Conservation (phyloP, 1,140 invertebrate species). For the Bombus sibiricus region DNA sequence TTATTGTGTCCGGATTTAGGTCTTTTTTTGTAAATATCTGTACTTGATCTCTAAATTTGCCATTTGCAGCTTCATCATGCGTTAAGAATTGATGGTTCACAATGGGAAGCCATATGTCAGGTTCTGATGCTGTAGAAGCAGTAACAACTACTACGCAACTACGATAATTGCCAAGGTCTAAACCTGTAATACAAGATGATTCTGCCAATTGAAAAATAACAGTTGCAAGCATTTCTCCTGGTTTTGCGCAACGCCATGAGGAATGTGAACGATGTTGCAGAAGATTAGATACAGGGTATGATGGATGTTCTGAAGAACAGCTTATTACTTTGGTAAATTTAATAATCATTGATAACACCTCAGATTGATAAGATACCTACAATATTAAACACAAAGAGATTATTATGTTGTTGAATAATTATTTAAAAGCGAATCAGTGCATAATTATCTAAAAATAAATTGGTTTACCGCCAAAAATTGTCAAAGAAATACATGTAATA, state of each 20-base stretch:
- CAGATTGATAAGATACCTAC: neutral
- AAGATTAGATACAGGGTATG: conserved; percentile 76
- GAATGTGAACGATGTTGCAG: conserved; percentile 69
- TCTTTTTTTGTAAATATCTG: conserved; percentile 79
- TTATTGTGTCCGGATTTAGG: conserved; percentile 73
- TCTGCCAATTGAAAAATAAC: conserved; percentile 77
- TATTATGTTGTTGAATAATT: neutral
- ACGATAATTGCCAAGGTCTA: conserved; percentile 79
- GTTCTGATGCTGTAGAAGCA: conserved; percentile 73
- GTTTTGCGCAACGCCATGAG: conserved; percentile 78
- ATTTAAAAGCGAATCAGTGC: neutral
- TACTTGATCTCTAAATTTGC: conserved; percentile 78
- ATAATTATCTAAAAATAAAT: neutral
- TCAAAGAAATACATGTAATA: neutral
- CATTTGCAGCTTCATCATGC: conserved; percentile 77
- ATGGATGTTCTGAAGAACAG: conserved; percentile 78
- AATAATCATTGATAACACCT: conserved; percentile 73
- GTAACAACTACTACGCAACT: conserved; percentile 77
- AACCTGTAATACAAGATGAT: conserved; percentile 74
- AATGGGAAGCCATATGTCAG: conserved; percentile 78
- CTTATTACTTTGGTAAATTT: conserved; percentile 76
- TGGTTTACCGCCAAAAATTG: neutral
- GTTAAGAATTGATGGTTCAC: conserved; percentile 78
- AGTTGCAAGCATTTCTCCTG: conserved; percentile 75
- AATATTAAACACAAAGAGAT: neutral